Evolutionary conservation across 2,888 invertebrate genomes (phyloP).

Genomic region (Ormyrus rosae): DNA sequence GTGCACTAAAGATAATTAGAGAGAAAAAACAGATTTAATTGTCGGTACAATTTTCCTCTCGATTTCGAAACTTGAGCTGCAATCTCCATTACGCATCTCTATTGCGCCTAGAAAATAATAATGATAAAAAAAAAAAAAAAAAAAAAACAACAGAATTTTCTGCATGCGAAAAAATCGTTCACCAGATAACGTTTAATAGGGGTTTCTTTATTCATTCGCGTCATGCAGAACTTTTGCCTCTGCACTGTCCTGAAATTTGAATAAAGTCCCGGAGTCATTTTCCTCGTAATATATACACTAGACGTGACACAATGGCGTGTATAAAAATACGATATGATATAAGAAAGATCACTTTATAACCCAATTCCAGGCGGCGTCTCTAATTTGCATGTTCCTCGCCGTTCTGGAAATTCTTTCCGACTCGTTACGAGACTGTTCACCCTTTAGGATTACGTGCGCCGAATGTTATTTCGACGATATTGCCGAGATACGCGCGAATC

Average conservation of each 20-base stretch:
- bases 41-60: no score
- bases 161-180: no score
- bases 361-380: constrained; percentile 23
- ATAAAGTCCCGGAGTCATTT: not conserved
- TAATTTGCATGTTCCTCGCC: constrained; percentile 27
- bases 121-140: no score
- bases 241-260: no score
- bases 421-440: constrained; percentile 38
- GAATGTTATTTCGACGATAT: constrained; percentile 17
- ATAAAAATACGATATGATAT: constrained; percentile 31
- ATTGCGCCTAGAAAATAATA: no score
- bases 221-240: not conserved
- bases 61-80: no score
- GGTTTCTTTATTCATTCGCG: not conserved
- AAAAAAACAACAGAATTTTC: no score
- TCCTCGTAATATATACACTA: not conserved
- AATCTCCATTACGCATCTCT: no score
- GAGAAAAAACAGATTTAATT: no score
- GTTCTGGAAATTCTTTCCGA: constrained; percentile 23
- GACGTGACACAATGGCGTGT: not conserved
- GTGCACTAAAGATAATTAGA: no score
- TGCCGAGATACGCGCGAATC: not conserved
- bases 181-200: no score
- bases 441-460: constrained; percentile 11
- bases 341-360: constrained; percentile 42